Base-by-base conservation (phyloP, 2,113 vertebrate genomes). In the Xenopus borealis region DNA sequence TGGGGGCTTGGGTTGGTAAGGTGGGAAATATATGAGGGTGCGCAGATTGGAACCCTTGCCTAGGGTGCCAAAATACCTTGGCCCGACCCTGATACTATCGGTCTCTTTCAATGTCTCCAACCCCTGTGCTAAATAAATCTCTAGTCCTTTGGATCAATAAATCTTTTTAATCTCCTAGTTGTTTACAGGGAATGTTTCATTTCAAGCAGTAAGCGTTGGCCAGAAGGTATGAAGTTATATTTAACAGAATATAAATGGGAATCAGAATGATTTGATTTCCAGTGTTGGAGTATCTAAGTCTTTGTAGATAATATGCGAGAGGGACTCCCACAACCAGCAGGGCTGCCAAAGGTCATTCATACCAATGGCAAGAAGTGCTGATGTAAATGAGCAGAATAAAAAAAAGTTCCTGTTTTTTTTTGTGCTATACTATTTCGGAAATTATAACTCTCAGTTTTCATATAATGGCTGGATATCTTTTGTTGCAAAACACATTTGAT, bases 201-300 rank as follows among this genome's bases (percentile, higher is more conserved):
- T 27, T 27, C 23, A 27, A 46, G 64, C 66, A 70, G 74, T 57
- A 77, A 69, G 73, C 62, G 46, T 70, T 77, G 74, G 58, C 74
- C 61, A 77, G 47, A n/a, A n/a, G n/a, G n/a, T n/a, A n/a, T n/a
- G n/a, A 69, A 70, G 67, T 53, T 69, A 57, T 10, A 63, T 70
- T 69, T 69, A 69, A 69, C 70, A 70, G 66, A 57, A 44, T 70
- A 70, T 77, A 77, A 66, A 77, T 70, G 67, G 74, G 67, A 77
- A 77, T 75, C 62, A 62, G 58, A 57, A 46, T 55, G 20, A 47
- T 77, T 77, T 70, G 67, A 77, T 77, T 77, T 77, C 67, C 74
- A 77, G 68, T 64, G 47, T 55, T 77, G 67, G 59, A 77, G 47
- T 67, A 57, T 18, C 55, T 46, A 62, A 63, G 50, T 64, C 67